Evolutionary conservation across 2,888 invertebrate genomes (phyloP), one percentile per base, ranked within the genome.

Genomic region (Habroteleia sp.): DNA sequence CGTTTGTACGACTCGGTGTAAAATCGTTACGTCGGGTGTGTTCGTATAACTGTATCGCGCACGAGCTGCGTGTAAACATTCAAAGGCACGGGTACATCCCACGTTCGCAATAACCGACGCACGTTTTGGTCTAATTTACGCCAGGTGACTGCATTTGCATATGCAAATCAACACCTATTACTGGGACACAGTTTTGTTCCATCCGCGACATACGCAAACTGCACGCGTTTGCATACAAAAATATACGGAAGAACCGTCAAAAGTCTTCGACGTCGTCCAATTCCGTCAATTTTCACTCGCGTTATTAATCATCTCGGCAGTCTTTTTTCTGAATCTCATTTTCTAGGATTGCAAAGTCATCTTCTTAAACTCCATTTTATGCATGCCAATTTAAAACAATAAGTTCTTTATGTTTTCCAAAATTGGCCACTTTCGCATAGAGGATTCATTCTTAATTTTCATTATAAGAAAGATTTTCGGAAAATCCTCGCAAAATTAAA

Each of bases 131-230:
- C 68, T 68, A 68, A 68, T 74, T 74, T 68, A 66, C 66, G 41
- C 62, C 68, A 63, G 68, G 68, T 63, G 74, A 29, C 8, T 48
- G 33, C 25, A 74, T 74, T 74, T 68, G 68, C 74, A 68, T 68
- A 74, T 74, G 66, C 74, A 74, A 74, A 74, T 74, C 27, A 11
- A 11, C 23, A 16, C 54, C 68, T 68, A 74, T 74, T 74, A 68
- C 52, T 13, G 20, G 39, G 31, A 62, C 52, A 62, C 29, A 35
- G 39, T 69, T 69, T 52, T 44, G 62, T 68, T 58, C 17, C 41
- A 42, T 52, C 46, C 63, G 39, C 66, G 52, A 63, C 62, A 68
- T 56, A 63, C 48, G 63, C 48, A 54, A 60, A 60, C 65, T 23
- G 39, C 29, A 14, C 50, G 17, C 56, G 29, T 39, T 33, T 16